Conservation (phyloP, 2,888 invertebrate genomes). For the Xestia ashworthii region DNA sequence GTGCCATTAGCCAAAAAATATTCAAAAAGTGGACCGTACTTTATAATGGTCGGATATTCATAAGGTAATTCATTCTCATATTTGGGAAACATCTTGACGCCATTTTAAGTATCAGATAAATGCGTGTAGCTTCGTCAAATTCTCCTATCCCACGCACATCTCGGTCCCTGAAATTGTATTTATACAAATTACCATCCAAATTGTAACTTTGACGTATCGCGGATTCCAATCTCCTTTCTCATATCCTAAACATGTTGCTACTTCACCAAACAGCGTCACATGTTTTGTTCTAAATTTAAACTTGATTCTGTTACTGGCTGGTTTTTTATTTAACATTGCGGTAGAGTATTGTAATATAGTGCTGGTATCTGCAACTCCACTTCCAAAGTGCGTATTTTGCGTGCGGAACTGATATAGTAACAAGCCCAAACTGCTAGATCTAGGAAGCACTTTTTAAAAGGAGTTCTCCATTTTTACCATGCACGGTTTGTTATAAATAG, state of each 20-base stretch:
- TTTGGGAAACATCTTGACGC: background rate
- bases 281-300: slow-evolving; percentile 38
- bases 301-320: background rate
- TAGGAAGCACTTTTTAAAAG: too few species aligned
- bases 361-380: too few species aligned
- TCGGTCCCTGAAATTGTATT: slow-evolving; percentile 21
- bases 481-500: background rate
- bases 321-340: background rate
- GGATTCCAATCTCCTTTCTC: slow-evolving; percentile 18
- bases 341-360: too few species aligned
- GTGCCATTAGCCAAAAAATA: too few species aligned
- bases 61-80: too few species aligned
- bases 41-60: too few species aligned
- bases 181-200: slow-evolving; percentile 37
- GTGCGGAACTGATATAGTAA: too few species aligned
- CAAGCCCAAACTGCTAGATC: too few species aligned
- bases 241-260: background rate
- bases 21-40: too few species aligned
- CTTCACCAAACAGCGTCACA: slow-evolving; percentile 6
- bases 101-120: background rate
- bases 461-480: too few species aligned
- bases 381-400: too few species aligned
- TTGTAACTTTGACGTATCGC: background rate
- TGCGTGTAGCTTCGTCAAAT: background rate
- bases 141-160: background rate